Percentiles rank a stretch among this genome's conserved stretches.
These are phyloP conservation scores for Acleris emargana DNA, from an alignment of 2,888 invertebrate genomes.

Conservation along the genomic window DNA sequence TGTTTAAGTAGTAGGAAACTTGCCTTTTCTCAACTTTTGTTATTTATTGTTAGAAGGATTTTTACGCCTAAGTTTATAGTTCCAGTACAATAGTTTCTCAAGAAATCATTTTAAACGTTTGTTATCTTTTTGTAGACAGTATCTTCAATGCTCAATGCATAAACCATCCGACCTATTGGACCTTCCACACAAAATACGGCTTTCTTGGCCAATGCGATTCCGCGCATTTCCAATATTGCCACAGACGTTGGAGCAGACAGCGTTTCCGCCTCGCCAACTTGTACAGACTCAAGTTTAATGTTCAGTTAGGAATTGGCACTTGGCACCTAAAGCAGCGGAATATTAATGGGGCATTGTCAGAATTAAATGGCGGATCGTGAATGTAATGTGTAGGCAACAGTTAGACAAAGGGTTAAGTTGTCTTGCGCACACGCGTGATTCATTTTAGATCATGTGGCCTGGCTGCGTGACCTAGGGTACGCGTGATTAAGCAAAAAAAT, in stretches of 20 bases:
- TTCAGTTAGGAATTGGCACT: conserved; percentile 35
- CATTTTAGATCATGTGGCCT: conserved; percentile 8
- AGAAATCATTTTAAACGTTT: neutral
- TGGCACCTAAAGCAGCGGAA: conserved; percentile 43
- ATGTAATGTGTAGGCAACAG: conserved; percentile 45
- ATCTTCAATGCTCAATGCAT: no score
- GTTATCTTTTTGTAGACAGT: neutral
- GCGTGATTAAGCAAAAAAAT: neutral
- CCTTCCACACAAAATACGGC: neutral
- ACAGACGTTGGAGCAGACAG: conserved; percentile 6
- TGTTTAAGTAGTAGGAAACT: conserved; percentile 4
- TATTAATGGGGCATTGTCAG: conserved; percentile 52
- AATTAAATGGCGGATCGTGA: conserved; percentile 44
- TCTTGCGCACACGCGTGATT: conserved; percentile 15
- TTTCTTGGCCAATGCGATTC: neutral
- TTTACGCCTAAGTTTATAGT: neutral
- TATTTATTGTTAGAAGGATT: neutral
- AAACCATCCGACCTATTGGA: no score
- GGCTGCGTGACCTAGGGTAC: conserved; percentile 27
- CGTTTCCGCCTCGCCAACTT: conserved; percentile 34
- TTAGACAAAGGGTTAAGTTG: conserved; percentile 29
- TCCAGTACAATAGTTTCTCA: neutral
- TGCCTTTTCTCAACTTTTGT: neutral
- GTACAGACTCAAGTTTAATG: conserved; percentile 36
- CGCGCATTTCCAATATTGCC: neutral